Evolutionary conservation across 2,113 vertebrate genomes (phyloP).

Genomic region (Oriolus oriolus): DNA sequence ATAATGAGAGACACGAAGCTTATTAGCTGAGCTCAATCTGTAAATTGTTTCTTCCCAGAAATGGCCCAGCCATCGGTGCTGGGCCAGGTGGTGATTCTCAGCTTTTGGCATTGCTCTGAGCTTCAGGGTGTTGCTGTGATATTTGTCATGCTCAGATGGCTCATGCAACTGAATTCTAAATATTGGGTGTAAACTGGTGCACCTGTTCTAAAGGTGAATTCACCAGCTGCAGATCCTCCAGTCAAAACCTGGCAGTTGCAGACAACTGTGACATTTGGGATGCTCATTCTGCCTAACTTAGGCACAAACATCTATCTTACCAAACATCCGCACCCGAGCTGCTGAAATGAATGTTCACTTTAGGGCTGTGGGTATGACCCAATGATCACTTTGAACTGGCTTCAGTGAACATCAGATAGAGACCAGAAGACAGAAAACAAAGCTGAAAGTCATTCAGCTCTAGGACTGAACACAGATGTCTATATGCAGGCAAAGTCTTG

Average conservation of each 20-base stretch:
- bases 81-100: background rate
- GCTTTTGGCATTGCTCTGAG: background rate
- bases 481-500: background rate
- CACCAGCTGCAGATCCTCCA: background rate
- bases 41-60: background rate
- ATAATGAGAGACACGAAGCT: background rate
- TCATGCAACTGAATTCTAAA: background rate
- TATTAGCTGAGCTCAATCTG: background rate
- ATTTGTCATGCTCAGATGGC: background rate
- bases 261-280: background rate
- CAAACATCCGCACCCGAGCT: background rate
- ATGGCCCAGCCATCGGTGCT: background rate
- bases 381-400: background rate
- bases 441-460: background rate
- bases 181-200: background rate
- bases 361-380: background rate
- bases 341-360: background rate
- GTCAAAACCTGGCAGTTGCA: background rate
- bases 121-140: background rate
- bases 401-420: background rate
- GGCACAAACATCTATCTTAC: background rate
- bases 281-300: background rate
- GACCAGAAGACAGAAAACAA: background rate
- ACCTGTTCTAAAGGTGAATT: background rate
- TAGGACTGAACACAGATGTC: background rate